A percentile compares a stretch with the other conserved stretches of the same genome.
These are phyloP conservation scores for Stercorarius parasiticus DNA, from an alignment of 2,113 vertebrate species.

Conservation along the genomic window DNA sequence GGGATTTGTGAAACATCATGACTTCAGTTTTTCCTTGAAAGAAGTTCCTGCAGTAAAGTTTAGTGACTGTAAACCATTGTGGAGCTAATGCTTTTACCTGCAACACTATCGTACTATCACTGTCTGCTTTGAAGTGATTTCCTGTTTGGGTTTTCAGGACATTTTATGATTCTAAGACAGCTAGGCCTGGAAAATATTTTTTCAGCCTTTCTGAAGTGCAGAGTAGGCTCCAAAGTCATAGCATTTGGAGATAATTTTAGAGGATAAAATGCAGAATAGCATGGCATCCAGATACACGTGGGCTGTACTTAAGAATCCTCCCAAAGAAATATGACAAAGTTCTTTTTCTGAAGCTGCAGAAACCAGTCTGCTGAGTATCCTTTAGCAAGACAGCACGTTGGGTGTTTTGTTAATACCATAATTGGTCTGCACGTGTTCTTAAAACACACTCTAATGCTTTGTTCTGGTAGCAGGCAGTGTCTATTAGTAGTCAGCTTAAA, in stretches of 20 bases:
- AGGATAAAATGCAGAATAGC: neutral
- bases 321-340: neutral
- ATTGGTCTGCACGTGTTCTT: neutral
- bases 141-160: neutral
- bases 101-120: neutral
- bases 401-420: neutral
- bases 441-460: neutral
- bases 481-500: neutral
- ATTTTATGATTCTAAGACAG: neutral
- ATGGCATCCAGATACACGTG: accelerated
- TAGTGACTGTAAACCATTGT: neutral
- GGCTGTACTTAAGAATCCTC: neutral
- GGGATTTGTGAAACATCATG: neutral
- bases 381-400: neutral
- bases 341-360: neutral
- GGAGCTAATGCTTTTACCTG: neutral
- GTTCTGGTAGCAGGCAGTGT: neutral
- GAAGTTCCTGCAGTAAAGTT: neutral
- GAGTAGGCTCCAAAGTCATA: neutral
- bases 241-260: neutral
- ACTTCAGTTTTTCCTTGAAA: neutral
- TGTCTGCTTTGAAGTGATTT: neutral
- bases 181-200: neutral
- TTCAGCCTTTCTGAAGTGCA: neutral
- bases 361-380: neutral